Evolutionary conservation across 1,140 invertebrate species (phyloP), one percentile per base, ranked within the genome.

Genomic region (Ditylenchus dipsaci): DNA sequence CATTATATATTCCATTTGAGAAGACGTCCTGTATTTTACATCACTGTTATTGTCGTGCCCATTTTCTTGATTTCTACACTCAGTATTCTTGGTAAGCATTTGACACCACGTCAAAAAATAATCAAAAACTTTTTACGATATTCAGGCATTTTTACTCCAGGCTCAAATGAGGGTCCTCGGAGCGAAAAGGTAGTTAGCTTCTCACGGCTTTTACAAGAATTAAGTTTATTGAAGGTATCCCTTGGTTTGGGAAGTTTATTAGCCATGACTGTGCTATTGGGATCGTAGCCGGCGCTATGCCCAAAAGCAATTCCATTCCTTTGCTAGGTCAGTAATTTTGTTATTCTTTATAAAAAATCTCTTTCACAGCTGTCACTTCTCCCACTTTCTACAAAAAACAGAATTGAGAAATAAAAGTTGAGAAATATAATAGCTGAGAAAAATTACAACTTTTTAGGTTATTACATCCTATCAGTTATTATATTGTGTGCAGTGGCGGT

Each of bases 1-100:
- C 80, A 80, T 23, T 80, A 82, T 60, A 80, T 80, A 19, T 38
- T 80, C 17, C 80, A 82, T 65, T 62, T 81, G 9, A 71, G 78
- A 7, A 65, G 79, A 11, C 49, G 76, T 29, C 80, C 79, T 15
- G 74, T 79, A 42, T 81, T 78, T 56, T 81, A 81, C 56, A 53
- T 81, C 1, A 81, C 79, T 11, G 80, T 82, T 1, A 80, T 81
- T 43, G 79, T 81, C 1, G 79, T 75, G 0, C 79, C 79, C 1
- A 80, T 71, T 17, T 81, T 81, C 61, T 63, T 81, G 8, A 81
- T 81, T 49, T 80, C 78, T 1, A 69, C 78, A 5, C 63, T 81
- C 27, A 71, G 67, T 13, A 82, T 81, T 49, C 67, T 81, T 11
- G 49, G 49, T 53, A 53, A 8, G n/a, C n/a, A n/a, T n/a, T n/a